phyloP scores from a whole-genome alignment of 2,797 vertebrate species.

The Vespertilio murinus region DNA sequence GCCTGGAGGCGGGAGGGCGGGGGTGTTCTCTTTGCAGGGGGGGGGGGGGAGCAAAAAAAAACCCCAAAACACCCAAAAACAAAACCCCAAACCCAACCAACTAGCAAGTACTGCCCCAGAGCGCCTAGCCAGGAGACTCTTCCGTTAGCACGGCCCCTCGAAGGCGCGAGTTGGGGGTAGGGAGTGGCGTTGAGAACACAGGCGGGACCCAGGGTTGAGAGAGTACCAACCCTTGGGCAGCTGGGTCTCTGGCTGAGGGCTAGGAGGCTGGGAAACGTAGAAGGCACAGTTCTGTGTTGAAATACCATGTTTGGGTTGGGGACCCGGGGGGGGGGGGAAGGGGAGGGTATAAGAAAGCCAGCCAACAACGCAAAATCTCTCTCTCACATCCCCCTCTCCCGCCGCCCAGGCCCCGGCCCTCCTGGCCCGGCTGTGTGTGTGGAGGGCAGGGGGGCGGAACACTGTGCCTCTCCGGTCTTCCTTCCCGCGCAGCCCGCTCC shows the following conservation, averaged over 20 bases:
- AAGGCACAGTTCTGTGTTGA: neutral
- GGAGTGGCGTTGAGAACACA: neutral
- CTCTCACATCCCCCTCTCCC: neutral
- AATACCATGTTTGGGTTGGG: neutral
- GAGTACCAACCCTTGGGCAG: neutral
- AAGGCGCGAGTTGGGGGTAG: neutral
- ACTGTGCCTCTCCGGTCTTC: neutral
- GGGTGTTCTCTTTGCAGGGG: neutral
- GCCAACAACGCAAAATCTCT: neutral
- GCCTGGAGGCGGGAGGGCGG: neutral
- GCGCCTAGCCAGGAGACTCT: neutral
- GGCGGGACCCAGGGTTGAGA: neutral
- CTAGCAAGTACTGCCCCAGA: neutral
- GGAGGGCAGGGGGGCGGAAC: neutral
- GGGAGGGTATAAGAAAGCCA: neutral
- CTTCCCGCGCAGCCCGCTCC: conserved; percentile 56
- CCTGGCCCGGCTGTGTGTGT: conserved; percentile 19
- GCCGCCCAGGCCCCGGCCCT: neutral
- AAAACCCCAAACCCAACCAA: neutral
- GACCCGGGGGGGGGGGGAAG: accelerated
- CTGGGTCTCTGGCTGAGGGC: too few relatives aligned
- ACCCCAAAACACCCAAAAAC: too few relatives aligned
- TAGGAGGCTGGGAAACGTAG: neutral
- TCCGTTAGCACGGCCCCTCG: neutral
- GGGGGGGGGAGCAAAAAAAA: too few relatives aligned